A percentile compares a stretch with the other conserved stretches of the same genome.
These are phyloP conservation scores for Clinocottus analis DNA, from an alignment of 2,113 vertebrate species.

Conservation along the genomic window DNA sequence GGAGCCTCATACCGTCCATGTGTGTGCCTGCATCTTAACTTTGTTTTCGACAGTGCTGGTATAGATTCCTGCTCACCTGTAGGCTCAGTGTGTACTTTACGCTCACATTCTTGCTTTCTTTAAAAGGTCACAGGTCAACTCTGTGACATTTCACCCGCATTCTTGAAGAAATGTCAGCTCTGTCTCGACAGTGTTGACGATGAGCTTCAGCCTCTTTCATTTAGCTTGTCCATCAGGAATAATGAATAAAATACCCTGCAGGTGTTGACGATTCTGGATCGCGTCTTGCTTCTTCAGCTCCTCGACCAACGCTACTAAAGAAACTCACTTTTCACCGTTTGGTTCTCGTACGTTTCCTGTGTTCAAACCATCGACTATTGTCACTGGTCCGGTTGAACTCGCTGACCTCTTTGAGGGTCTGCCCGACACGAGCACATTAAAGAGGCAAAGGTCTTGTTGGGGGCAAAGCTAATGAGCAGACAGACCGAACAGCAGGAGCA, in stretches of 20 bases:
- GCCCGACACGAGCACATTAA: conserved; percentile 23
- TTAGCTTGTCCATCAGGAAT: not conserved
- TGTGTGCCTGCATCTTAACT: not conserved
- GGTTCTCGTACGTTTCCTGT: not conserved
- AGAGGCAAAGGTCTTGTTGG: conserved; percentile 28
- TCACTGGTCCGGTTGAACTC: conserved; percentile 26
- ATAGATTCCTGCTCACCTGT: conserved; percentile 43
- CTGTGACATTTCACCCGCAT: conserved; percentile 22
- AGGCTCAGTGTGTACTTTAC: conserved; percentile 31
- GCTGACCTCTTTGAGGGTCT: conserved; percentile 47
- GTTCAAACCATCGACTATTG: conserved; percentile 25
- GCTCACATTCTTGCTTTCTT: conserved; percentile 10
- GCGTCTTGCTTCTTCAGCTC: not conserved
- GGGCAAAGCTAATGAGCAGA: conserved; percentile 44
- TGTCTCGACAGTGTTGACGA: not conserved
- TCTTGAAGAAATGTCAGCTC: conserved; percentile 13
- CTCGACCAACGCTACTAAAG: not conserved
- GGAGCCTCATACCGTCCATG: not conserved
- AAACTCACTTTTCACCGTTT: not conserved
- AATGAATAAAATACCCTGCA: not conserved
- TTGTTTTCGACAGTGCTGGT: conserved; percentile 7
- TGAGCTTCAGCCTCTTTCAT: not conserved
- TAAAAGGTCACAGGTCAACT: conserved; percentile 47
- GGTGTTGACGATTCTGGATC: not conserved
- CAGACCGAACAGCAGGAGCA: conserved; percentile 18